Base-by-base conservation (phyloP, 2,797 vertebrate genomes). In the Knipowitschia caucasica region DNA sequence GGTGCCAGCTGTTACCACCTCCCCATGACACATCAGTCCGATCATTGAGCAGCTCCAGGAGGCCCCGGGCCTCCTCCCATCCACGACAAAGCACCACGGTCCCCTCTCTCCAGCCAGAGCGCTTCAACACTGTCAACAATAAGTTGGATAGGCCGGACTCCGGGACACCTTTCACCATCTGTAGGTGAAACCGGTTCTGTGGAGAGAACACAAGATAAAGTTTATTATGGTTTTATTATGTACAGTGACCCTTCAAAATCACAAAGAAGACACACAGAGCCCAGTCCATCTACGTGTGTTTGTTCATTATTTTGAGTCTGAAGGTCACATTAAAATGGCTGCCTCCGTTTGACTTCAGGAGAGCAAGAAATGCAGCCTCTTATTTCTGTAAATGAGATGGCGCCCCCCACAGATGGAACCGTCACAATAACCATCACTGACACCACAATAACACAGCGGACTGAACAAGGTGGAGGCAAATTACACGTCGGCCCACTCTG, bases 161-260 rank as follows among this genome's bases (percentile, higher is more conserved):
- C 0, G 93, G 87, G 50, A 91, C 84, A 26, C 86, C 87, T 2
- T 82, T 92, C 69, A 90, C 80, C 93, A 95, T 83, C 80, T 90
- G 92, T 46, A 96, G 88, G 74, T 95, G 95, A 73, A 95, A 94
- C 0, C 75, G 92, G 60, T 89, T 95, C 95, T 98, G 80, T 14
- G 2, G 0, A 63, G 11, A 46, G 12, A 6, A 17, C 2, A 46
- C 15, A 46, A 4, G 25, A 42, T 23, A 11, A 46, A n/a, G 20
- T 11, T 2, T 23, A 9, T 3, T n/a, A 14, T 25, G 3, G 8
- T 7, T 25, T 15, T 25, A 44, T 44, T 23, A 21, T 23, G 26
- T 46, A 46, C 26, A 30, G 14, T 18, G 45, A 47, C 45, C 29
- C 24, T 9, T 47, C 15, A 1, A n/a, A 21, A 43, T 24, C 5